phyloP scores from a whole-genome alignment of 2,888 invertebrate species.

The Mimumesa dahlbomi region DNA sequence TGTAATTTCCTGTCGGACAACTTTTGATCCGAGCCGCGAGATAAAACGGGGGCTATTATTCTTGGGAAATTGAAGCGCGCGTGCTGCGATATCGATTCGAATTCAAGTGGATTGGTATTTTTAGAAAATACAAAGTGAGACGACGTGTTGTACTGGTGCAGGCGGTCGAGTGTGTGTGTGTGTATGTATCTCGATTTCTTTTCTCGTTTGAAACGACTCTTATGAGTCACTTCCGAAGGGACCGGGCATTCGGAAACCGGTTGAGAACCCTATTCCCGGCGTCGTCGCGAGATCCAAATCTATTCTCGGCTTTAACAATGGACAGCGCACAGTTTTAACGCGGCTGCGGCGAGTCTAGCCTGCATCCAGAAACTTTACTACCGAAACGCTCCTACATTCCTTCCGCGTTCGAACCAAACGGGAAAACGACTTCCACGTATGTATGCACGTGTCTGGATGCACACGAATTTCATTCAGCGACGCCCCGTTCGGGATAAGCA shows the following conservation, averaged over 20 bases:
- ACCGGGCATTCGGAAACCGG: conserved; percentile 2
- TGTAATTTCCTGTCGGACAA: conserved; percentile 44
- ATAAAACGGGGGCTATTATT: neutral
- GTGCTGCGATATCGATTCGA: too few species aligned
- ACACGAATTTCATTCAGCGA: neutral
- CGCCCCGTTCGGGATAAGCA: too few species aligned
- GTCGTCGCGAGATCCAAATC: conserved; percentile 72
- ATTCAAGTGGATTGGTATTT: too few species aligned
- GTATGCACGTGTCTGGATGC: neutral
- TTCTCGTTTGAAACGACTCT: too few species aligned
- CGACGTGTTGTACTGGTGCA: neutral
- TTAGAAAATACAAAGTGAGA: too few species aligned
- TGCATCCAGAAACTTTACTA: conserved; percentile 13
- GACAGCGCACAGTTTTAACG: conserved; percentile 72
- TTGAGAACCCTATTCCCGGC: conserved; percentile 61
- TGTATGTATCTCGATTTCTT: too few species aligned
- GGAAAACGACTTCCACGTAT: neutral
- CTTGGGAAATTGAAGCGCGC: too few species aligned
- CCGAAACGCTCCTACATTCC: conserved; percentile 7
- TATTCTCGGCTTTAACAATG: conserved; percentile 76
- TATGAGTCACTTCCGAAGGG: neutral
- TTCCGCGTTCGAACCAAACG: conserved; percentile 13
- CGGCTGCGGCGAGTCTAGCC: conserved; percentile 50
- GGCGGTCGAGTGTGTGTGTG: neutral
- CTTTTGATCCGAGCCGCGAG: conserved; percentile 2